Percentiles rank a stretch among this genome's conserved stretches.
Conservation (phyloP, 2,113 vertebrate species). For the Ellobius talpinus region DNA sequence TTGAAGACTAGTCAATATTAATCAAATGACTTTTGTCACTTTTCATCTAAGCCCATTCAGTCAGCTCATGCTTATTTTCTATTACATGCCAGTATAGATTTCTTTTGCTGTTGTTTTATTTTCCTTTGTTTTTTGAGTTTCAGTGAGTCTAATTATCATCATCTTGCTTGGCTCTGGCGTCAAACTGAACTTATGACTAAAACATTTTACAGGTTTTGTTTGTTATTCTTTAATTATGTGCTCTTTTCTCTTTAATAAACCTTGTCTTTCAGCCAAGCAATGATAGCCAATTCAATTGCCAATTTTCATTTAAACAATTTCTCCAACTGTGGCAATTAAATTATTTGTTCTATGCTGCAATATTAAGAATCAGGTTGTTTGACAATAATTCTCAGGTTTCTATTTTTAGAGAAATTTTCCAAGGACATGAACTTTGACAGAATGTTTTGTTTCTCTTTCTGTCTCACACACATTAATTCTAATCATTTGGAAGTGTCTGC, state of each 20-base stretch:
- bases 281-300: not conserved
- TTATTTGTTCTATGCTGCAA: not conserved
- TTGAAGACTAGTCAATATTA: not conserved
- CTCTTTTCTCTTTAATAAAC: not conserved
- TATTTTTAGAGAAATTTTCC: not conserved
- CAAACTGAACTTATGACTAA: not conserved
- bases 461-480: not conserved
- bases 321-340: not conserved
- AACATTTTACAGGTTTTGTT: not conserved
- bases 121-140: not conserved
- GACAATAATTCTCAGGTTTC: not conserved
- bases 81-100: fast-evolving
- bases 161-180: not conserved
- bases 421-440: not conserved
- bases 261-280: not conserved
- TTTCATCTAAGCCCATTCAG: not conserved
- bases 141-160: not conserved
- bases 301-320: constrained; percentile 18
- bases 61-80: not conserved
- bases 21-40: not conserved
- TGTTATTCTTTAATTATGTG: not conserved
- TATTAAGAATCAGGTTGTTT: not conserved
- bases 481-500: not conserved
- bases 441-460: not conserved
- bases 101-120: not conserved